Percentiles rank a stretch among this genome's conserved stretches.
Conservation (phyloP, 2,797 vertebrate species). For the Enteromius unitaeniatus region DNA sequence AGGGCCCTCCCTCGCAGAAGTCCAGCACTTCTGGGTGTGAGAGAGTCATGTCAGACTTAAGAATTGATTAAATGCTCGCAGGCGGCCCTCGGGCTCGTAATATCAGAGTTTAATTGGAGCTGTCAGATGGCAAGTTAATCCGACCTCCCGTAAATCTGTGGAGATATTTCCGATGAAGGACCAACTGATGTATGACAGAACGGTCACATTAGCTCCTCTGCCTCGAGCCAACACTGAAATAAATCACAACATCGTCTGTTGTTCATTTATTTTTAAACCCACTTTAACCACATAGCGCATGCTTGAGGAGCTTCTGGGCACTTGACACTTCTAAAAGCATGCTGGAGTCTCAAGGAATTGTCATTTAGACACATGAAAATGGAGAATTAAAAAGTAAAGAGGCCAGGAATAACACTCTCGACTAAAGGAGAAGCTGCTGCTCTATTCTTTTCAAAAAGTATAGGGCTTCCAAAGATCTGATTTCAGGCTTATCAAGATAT, state of each 20-base stretch:
- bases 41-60: slow-evolving; percentile 32
- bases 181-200: slow-evolving; percentile 46
- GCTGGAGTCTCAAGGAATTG: slow-evolving; percentile 4
- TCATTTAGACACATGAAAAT: background rate
- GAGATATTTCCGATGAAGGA: slow-evolving; percentile 50
- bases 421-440: background rate
- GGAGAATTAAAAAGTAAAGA: slow-evolving; percentile 6
- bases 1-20: background rate
- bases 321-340: slow-evolving; percentile 49
- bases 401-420: background rate
- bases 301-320: slow-evolving; percentile 24
- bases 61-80: slow-evolving; percentile 50
- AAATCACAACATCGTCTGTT: slow-evolving; percentile 44
- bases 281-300: slow-evolving; percentile 36
- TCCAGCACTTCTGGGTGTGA: slow-evolving; percentile 21
- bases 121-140: slow-evolving; percentile 52
- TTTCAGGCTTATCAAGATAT: background rate
- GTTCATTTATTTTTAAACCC: slow-evolving; percentile 41
- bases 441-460: background rate
- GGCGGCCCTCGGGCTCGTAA: slow-evolving; percentile 46
- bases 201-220: slow-evolving; percentile 46
- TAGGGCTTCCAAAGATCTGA: background rate
- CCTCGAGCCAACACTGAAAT: slow-evolving; percentile 29
- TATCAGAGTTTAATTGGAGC: slow-evolving; percentile 41
- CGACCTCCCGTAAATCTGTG: slow-evolving; percentile 47